Base-by-base conservation (phyloP, 2,888 invertebrate genomes). In the Cryptocephalus moraei region DNA sequence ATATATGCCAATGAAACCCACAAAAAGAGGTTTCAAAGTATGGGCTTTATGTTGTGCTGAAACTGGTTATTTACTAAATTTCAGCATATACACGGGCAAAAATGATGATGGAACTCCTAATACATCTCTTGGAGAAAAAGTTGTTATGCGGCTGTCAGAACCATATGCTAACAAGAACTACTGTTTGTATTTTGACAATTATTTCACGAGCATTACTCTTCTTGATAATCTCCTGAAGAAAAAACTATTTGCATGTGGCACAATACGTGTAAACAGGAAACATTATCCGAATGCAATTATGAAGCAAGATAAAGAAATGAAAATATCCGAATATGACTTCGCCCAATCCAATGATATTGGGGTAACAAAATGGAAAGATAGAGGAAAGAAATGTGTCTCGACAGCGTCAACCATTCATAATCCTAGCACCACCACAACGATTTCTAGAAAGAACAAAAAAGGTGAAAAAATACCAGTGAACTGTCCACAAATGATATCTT, bases 181-280 rank as follows among this genome's bases (percentile, higher is more conserved):
- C 44, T 49, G 49, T 31, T 38, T 49, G 33, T 49, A 43, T 36
- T 49, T 46, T 46, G 49, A 49, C 46, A 49, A 49, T 43, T 49
- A 43, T 46, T 44, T 47, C 12, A 8, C 6, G 14, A 49, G 44
- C 13, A 44, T 49, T 13, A 9, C 47, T 10, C 41, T 47, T 12
- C 34, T 47, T 33, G 41, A 49, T 41, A n/a, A 31, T 36, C 41
- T 44, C n/a, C 41, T 49, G n/a, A 14, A 11, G n/a, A 47, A 47
- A 41, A n/a, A 44, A 9, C 1, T 43, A 41, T n/a, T n/a, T n/a
- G n/a, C n/a, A n/a, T n/a, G n/a, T n/a, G n/a, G n/a, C n/a, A n/a
- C n/a, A n/a, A n/a, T n/a, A n/a, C n/a, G n/a, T n/a, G n/a, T n/a
- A n/a, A n/a, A n/a, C n/a, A n/a, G n/a, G n/a, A n/a, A n/a, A n/a